Percentiles rank a stretch among this genome's conserved stretches.
phyloP scores from a whole-genome alignment of 2,113 vertebrate genomes.

The Sceloporus tristichus region DNA sequence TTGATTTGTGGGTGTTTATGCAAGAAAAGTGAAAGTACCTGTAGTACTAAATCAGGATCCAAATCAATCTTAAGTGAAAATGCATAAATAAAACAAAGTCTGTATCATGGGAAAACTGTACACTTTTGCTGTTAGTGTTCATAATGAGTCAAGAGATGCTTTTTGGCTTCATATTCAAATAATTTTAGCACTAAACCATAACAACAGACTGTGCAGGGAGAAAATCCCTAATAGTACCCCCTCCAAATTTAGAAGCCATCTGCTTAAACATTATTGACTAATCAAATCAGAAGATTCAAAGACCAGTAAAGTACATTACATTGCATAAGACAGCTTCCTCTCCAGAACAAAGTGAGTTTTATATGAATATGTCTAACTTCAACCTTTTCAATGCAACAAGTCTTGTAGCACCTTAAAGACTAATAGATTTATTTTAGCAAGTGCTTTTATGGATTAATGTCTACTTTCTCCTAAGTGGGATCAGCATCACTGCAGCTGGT shows the following conservation, averaged over 20 bases:
- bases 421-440: neutral
- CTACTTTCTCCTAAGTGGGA: neutral
- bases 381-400: neutral
- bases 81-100: constrained; percentile 38
- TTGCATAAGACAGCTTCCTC: constrained; percentile 39
- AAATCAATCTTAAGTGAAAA: constrained; percentile 61
- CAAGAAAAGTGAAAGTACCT: constrained; percentile 45
- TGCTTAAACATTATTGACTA: constrained; percentile 67
- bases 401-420: neutral
- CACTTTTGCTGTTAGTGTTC: constrained; percentile 52
- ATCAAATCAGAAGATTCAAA: constrained; percentile 52
- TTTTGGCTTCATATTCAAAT: constrained; percentile 63
- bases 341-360: constrained; percentile 40
- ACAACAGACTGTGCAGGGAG: constrained; percentile 45
- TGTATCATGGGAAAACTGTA: constrained; percentile 29
- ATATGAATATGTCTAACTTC: constrained; percentile 31
- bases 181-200: constrained; percentile 54
- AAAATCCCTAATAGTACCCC: constrained; percentile 57
- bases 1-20: constrained; percentile 60
- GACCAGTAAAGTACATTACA: constrained; percentile 44
- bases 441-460: too few relatives aligned
- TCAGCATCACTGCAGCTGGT: neutral
- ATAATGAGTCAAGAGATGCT: constrained; percentile 40
- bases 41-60: constrained; percentile 58
- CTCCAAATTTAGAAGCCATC: constrained; percentile 68